Conservation (phyloP, 2,888 invertebrate genomes). For the Copidosoma aretas region DNA sequence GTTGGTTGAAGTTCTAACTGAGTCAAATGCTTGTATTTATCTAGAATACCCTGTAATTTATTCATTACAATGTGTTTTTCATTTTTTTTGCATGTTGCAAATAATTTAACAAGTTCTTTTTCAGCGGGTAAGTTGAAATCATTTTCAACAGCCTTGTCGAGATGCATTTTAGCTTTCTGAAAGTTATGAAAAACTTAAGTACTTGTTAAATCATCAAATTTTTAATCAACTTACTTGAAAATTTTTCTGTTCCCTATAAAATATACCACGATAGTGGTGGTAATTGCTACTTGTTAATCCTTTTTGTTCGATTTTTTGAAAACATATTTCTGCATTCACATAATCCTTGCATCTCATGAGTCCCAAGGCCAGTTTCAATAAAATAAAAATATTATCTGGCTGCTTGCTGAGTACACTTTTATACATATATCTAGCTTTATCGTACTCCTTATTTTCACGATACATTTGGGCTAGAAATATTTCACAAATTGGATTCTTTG, state of each 20-base stretch:
- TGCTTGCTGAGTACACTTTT: not conserved
- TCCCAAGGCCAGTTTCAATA: slow-evolving; percentile 11
- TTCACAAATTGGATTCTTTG: not conserved
- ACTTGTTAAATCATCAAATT: too few species aligned
- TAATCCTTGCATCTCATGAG: not conserved
- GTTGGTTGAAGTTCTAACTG: too few species aligned
- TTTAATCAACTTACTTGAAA: slow-evolving; percentile 14
- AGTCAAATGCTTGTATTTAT: too few species aligned
- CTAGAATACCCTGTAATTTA: too few species aligned
- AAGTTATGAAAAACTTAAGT: too few species aligned
- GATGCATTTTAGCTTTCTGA: too few species aligned
- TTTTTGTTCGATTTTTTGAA: slow-evolving; percentile 2
- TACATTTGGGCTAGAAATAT: slow-evolving; percentile 7
- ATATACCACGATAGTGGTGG: slow-evolving; percentile 12
- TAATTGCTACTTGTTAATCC: slow-evolving; percentile 1
- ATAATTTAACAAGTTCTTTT: too few species aligned
- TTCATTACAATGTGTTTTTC: too few species aligned
- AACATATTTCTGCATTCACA: slow-evolving; percentile 1
- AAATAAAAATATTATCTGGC: not conserved
- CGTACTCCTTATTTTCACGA: not conserved
- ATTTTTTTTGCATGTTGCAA: too few species aligned
- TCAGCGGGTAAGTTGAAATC: too few species aligned
- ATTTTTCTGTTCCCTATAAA: not conserved
- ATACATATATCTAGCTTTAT: not conserved
- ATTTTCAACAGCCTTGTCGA: too few species aligned